These are phyloP conservation scores for Labia minor DNA, from an alignment of 2,888 invertebrate genomes.

Conservation along the genomic window DNA sequence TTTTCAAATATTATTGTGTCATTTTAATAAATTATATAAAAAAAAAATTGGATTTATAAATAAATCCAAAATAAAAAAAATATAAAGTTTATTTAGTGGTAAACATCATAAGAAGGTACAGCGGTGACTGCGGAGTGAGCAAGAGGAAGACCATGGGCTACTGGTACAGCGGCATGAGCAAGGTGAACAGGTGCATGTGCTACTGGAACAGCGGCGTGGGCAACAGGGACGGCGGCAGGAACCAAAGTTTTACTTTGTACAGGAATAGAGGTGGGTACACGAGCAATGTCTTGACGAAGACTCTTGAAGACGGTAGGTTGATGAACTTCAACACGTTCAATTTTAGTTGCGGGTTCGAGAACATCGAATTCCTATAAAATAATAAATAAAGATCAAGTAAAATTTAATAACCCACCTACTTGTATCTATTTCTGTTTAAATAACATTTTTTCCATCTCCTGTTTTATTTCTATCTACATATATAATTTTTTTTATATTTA, in stretches of 20 bases:
- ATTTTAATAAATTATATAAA: not conserved
- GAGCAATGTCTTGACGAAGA: conserved; percentile 38
- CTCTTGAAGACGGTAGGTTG: conserved; percentile 44
- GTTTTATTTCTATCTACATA: no score
- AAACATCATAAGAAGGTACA: not conserved
- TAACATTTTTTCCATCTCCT: no score
- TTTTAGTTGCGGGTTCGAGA: conserved; percentile 47
- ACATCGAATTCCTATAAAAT: conserved; percentile 36
- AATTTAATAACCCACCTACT: no score
- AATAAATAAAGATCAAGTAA: no score
- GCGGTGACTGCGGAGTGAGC: not conserved
- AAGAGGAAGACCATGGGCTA: not conserved
- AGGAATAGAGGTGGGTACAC: conserved; percentile 38
- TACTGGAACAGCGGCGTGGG: not conserved
- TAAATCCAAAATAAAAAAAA: not conserved
- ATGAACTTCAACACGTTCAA: conserved; percentile 45
- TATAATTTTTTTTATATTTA: no score
- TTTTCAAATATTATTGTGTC: not conserved
- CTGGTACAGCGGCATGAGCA: not conserved
- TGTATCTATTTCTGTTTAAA: no score
- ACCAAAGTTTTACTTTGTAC: conserved; percentile 35
- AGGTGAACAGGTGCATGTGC: not conserved
- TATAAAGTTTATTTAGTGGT: not conserved
- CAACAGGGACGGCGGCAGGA: conserved; percentile 31
- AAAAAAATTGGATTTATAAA: conserved; percentile 13